A percentile compares a stretch with the other conserved stretches of the same genome.
phyloP scores from a whole-genome alignment of 1,140 invertebrate species.

The Pseudomyrmex concolor region DNA sequence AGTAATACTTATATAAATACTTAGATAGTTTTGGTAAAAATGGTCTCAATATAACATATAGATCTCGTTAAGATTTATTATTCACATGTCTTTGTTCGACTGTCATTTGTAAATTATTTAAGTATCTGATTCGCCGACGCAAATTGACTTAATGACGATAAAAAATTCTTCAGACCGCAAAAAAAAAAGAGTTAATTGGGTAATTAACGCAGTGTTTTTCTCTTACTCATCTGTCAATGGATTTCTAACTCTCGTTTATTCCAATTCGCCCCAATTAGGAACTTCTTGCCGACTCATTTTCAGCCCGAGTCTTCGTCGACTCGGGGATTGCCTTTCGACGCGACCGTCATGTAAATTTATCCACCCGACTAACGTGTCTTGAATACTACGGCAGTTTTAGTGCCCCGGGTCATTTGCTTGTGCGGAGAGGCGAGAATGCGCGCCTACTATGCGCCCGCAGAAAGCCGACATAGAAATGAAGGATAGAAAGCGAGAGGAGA shows the following conservation, averaged over 20 bases:
- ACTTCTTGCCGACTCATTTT: constrained; percentile 10
- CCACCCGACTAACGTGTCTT: neutral
- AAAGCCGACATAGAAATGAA: constrained; percentile 3
- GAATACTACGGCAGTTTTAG: constrained; percentile 36
- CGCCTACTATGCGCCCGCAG: constrained; percentile 4
- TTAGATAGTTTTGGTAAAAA: too few relatives aligned
- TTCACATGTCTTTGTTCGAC: too few relatives aligned
- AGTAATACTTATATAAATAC: neutral
- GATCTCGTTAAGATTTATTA: too few relatives aligned
- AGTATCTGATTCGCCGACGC: too few relatives aligned
- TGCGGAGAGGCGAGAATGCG: neutral
- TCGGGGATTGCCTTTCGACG: neutral
- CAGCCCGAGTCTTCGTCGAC: neutral
- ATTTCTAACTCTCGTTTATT: constrained; percentile 13
- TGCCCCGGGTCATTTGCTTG: neutral
- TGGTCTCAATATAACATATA: too few relatives aligned
- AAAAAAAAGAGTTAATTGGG: neutral
- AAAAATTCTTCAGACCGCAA: neutral
- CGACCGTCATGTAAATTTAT: constrained; percentile 4
- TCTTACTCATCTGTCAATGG: neutral
- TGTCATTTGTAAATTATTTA: too few relatives aligned
- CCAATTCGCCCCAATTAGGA: neutral
- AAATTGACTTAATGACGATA: too few relatives aligned
- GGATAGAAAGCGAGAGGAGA: constrained; percentile 17
- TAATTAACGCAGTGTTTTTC: neutral